Percentiles rank a stretch among this genome's conserved stretches.
These are phyloP conservation scores for Anolis sagrei DNA, from an alignment of 2,113 vertebrate genomes.

Conservation along the genomic window DNA sequence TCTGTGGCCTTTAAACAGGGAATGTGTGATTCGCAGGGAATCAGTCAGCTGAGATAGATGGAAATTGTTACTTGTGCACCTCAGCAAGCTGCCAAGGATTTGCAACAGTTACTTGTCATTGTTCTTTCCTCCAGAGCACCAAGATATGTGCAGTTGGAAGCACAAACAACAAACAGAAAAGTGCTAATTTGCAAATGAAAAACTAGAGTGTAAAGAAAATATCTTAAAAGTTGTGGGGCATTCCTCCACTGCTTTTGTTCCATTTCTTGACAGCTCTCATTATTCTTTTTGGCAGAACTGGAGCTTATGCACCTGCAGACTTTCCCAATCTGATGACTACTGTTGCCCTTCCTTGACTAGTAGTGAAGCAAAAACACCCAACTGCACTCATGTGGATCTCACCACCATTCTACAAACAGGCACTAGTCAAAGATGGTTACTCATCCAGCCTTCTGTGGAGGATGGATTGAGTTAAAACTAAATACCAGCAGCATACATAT, in stretches of 20 bases:
- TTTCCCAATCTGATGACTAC: conserved; percentile 63
- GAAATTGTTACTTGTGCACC: too few species aligned
- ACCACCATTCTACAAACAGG: neutral
- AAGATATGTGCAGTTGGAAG: too few species aligned
- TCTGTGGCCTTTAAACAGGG: too few species aligned
- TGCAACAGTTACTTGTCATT: too few species aligned
- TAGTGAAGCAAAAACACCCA: conserved; percentile 18
- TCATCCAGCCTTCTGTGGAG: neutral
- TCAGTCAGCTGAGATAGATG: too few species aligned
- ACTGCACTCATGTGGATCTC: conserved; percentile 28
- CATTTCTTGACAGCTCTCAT: conserved; percentile 57
- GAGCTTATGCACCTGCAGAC: conserved; percentile 64
- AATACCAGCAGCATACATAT: neutral
- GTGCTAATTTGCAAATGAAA: conserved; percentile 38
- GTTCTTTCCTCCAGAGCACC: too few species aligned
- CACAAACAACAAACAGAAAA: conserved; percentile 36
- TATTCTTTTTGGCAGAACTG: conserved; percentile 57
- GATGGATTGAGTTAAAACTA: conserved; percentile 9
- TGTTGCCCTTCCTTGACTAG: conserved; percentile 37
- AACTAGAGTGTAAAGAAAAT: conserved; percentile 34
- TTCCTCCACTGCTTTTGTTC: conserved; percentile 57
- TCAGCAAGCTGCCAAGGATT: too few species aligned
- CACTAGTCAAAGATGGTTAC: neutral
- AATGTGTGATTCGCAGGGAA: too few species aligned
- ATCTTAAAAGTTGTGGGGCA: conserved; percentile 63